Conservation (phyloP, 2,113 vertebrate genomes). For the Thermophis baileyi region DNA sequence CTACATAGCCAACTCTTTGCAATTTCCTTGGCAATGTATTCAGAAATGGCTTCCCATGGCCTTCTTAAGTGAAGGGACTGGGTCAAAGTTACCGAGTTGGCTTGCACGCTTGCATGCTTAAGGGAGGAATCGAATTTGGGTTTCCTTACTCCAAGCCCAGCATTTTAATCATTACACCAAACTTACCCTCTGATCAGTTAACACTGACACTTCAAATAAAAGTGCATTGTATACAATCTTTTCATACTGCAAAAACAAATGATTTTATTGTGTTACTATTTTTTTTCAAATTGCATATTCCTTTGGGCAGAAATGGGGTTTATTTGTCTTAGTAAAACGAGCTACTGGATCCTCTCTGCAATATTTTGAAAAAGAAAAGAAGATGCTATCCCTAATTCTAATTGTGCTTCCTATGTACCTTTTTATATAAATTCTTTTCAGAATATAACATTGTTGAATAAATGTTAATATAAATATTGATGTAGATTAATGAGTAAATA, state of each 20-base stretch:
- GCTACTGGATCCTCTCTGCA: neutral
- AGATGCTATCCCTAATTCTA: conserved; percentile 15
- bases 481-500: neutral
- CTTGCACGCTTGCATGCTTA: neutral
- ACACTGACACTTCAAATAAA: neutral
- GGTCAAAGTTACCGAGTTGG: neutral
- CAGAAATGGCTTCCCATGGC: neutral
- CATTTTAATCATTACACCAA: neutral
- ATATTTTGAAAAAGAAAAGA: neutral
- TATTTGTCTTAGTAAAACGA: neutral
- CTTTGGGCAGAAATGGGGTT: neutral
- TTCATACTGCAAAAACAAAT: neutral
- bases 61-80: neutral
- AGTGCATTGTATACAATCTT: neutral
- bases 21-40: neutral
- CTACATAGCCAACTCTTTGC: neutral
- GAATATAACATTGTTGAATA: neutral
- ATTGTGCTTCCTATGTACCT: conserved; percentile 43
- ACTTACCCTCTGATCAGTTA: neutral
- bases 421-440: conserved; percentile 29
- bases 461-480: neutral
- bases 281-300: neutral
- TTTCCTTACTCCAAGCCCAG: neutral
- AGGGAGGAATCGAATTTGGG: neutral
- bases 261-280: neutral